A percentile compares a stretch with the other conserved stretches of the same genome.
phyloP scores from a whole-genome alignment of 1,140 invertebrate genomes.

The Heliothis virescens region DNA sequence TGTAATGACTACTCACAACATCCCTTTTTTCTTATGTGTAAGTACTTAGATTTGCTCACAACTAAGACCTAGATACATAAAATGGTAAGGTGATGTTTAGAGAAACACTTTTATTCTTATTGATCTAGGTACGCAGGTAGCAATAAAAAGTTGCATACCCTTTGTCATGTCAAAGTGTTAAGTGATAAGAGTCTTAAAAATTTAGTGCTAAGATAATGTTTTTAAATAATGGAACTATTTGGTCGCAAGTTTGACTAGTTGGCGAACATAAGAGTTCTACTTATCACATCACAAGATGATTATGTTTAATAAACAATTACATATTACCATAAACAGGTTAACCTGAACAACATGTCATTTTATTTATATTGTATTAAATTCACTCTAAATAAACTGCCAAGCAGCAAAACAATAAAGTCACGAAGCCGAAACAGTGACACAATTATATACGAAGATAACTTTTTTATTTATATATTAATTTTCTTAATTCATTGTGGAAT shows the following conservation, averaged over 20 bases:
- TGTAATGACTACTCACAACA: constrained; percentile 41
- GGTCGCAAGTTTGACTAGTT: constrained; percentile 51
- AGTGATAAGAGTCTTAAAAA: background rate
- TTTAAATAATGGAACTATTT: constrained; percentile 16
- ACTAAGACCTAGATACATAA: constrained; percentile 7
- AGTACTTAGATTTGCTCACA: constrained; percentile 5
- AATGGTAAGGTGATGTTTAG: background rate
- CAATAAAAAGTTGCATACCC: background rate
- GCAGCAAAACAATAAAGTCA: constrained; percentile 61
- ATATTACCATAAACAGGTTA: constrained; percentile 13
- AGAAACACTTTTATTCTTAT: background rate
- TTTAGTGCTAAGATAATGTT: background rate
- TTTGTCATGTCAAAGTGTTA: background rate
- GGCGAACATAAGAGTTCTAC: constrained; percentile 45
- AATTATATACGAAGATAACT: background rate
- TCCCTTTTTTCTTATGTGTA: constrained; percentile 34
- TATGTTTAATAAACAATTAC: background rate
- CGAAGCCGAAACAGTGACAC: constrained; percentile 52
- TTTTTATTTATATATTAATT: background rate
- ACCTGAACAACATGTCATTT: background rate
- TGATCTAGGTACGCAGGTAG: background rate
- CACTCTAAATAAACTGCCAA: constrained; percentile 59
- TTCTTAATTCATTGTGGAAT: too few relatives aligned
- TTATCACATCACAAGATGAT: background rate
- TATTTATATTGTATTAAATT: background rate